These are phyloP conservation scores for Geopemphigus sp. DNA, from an alignment of 1,140 invertebrate species.

Conservation along the genomic window DNA sequence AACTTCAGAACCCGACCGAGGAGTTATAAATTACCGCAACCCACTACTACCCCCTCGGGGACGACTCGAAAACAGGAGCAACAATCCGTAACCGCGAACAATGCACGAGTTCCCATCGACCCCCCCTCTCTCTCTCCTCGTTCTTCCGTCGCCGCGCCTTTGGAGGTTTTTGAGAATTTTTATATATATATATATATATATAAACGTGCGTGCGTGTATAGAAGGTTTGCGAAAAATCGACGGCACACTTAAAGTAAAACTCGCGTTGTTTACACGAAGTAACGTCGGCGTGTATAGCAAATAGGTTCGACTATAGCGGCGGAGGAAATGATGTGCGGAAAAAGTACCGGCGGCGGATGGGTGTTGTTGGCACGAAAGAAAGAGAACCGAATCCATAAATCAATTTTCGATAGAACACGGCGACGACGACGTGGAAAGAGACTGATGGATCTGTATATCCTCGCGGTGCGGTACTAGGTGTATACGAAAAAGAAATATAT, in stretches of 20 bases:
- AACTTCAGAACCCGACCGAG: slow-evolving; percentile 43
- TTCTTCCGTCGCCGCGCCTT: not conserved
- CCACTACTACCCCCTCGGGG: slow-evolving; percentile 18
- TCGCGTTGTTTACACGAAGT: not conserved
- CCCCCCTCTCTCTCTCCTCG: not conserved
- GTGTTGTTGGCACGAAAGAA: not conserved
- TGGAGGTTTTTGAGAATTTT: not conserved
- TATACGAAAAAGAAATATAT: not conserved
- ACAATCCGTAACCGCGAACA: slow-evolving; percentile 44
- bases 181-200: not conserved
- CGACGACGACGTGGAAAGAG: not conserved
- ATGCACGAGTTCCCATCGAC: not conserved
- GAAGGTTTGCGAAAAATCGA: slow-evolving; percentile 11
- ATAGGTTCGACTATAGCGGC: not conserved
- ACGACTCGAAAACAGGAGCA: slow-evolving; percentile 31
- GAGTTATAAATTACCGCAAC: slow-evolving; percentile 40
- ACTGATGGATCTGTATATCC: not conserved
- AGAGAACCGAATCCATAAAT: slow-evolving; percentile 1
- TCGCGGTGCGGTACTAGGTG: too few species aligned
- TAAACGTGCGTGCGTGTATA: too few species aligned
- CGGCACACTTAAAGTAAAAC: not conserved
- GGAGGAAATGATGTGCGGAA: not conserved
- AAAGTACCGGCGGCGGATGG: not conserved
- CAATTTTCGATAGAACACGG: not conserved
- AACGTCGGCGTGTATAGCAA: too few species aligned